A percentile compares a stretch with the other conserved stretches of the same genome.
These are phyloP conservation scores for Leptarthrus brevirostris DNA, from an alignment of 2,888 invertebrate genomes.

Conservation along the genomic window DNA sequence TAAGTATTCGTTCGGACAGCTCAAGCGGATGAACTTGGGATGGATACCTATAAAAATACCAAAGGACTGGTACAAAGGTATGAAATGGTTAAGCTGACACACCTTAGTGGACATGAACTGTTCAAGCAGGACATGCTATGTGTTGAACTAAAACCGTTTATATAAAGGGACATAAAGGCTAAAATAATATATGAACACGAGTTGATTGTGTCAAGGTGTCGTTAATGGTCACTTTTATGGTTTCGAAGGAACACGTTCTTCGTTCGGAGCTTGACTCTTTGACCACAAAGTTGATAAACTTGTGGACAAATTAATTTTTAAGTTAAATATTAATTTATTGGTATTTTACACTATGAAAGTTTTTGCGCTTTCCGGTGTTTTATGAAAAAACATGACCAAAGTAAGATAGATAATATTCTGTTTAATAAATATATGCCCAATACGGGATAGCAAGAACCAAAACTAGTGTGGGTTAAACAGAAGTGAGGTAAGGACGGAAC, in stretches of 20 bases:
- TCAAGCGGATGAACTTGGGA: constrained; percentile 29
- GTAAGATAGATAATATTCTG: too few relatives aligned
- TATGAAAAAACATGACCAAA: too few relatives aligned
- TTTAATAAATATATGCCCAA: too few relatives aligned
- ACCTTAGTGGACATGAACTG: neutral
- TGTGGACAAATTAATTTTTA: too few relatives aligned
- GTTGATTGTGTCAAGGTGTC: constrained; percentile 16
- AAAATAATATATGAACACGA: constrained; percentile 3
- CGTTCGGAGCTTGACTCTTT: too few relatives aligned
- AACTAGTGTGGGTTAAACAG: too few relatives aligned
- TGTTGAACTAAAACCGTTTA: neutral
- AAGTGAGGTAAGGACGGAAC: too few relatives aligned
- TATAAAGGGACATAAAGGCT: constrained; percentile 5
- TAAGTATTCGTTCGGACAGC: neutral
- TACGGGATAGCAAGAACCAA: too few relatives aligned
- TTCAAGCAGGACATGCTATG: neutral
- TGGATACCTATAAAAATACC: constrained; percentile 2
- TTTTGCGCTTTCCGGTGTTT: too few relatives aligned
- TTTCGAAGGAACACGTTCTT: neutral
- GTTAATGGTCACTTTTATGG: constrained; percentile 27
- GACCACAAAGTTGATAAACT: too few relatives aligned
- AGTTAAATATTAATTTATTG: too few relatives aligned
- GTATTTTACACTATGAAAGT: too few relatives aligned
- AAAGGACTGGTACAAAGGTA: neutral
- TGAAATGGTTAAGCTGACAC: constrained; percentile 10